phyloP scores from a whole-genome alignment of 2,888 invertebrate species.

The Sphaeridia pumilis region DNA sequence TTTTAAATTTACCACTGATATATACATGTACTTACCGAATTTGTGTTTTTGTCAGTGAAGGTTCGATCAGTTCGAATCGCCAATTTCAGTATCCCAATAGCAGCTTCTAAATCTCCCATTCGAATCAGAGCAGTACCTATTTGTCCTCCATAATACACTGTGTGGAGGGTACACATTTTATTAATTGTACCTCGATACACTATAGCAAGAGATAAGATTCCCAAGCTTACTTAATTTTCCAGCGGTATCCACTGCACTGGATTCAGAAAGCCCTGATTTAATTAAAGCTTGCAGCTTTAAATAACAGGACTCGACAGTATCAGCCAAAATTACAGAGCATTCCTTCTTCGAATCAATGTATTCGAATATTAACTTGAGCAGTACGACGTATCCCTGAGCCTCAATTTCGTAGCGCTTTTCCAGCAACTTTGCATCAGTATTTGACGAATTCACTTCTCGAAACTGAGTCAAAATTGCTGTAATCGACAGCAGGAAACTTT shows the following conservation, averaged over 20 bases:
- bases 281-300: neutral
- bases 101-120: slow-evolving; percentile 3
- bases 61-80: slow-evolving; percentile 4
- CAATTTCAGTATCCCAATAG: neutral
- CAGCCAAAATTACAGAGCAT: neutral
- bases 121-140: slow-evolving; percentile 4
- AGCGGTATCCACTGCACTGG: no score
- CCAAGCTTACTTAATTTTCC: no score
- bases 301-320: slow-evolving; percentile 3
- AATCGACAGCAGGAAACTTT: neutral
- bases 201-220: no score
- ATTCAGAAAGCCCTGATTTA: no score
- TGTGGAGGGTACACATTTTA: neutral
- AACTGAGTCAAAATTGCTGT: neutral
- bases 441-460: neutral
- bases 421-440: neutral
- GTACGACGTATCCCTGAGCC: neutral
- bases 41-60: no score
- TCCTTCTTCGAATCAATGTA: neutral
- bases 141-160: slow-evolving; percentile 11
- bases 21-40: no score
- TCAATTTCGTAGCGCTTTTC: slow-evolving; percentile 1
- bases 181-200: neutral
- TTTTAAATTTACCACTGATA: no score
- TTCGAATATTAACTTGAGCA: slow-evolving; percentile 8